Evolutionary conservation across 2,797 vertebrate species (phyloP), one percentile per base, ranked within the genome.

Genomic region (Myripristis jacobus): DNA sequence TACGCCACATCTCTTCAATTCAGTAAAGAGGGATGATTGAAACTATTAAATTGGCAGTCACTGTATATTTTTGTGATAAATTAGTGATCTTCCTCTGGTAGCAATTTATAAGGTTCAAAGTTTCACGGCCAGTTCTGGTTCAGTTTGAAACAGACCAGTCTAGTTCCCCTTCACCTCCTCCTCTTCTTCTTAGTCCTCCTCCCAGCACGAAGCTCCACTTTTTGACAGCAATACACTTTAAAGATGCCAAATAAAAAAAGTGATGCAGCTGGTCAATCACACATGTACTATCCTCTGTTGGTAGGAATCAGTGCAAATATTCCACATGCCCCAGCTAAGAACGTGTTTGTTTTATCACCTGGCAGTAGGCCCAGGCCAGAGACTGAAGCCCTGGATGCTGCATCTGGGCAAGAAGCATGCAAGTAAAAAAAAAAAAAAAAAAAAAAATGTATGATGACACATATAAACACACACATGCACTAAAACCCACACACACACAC

Each of bases 341-440:
- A 50, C 80, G 55, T 77, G 82, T 76, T 87, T 61, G 80, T 75
- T 69, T 86, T 83, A 83, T 67, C 36, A 43, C 70, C 75, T 87
- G 81, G 79, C 82, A 85, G 59, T 31, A 50, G 59, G 67, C 82
- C 87, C 69, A n/a, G 56, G 63, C 41, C 73, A 60, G 41, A 70
- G 76, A 91, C 90, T 76, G 81, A 91, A 88, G 19, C 44, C 77
- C 68, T 57, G 68, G 0, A 11, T 41, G 66, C 76, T 29, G 58
- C 0, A 52, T 48, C 62, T 29, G 19, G 71, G 67, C 24, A 70
- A 73, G 73, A 57, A 77, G 71, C 83, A 79, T n/a, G 55, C 68
- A 67, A 77, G 48, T 25, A 46, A 54, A 51, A 66, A 60, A 41
- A 60, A 72, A 11, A 29, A 77, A 44, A 29, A 46, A 54, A 51